Percentiles rank a stretch among this genome's conserved stretches.
Conservation (phyloP, 2,797 vertebrate species). For the Triplophysa yarkandensis region DNA sequence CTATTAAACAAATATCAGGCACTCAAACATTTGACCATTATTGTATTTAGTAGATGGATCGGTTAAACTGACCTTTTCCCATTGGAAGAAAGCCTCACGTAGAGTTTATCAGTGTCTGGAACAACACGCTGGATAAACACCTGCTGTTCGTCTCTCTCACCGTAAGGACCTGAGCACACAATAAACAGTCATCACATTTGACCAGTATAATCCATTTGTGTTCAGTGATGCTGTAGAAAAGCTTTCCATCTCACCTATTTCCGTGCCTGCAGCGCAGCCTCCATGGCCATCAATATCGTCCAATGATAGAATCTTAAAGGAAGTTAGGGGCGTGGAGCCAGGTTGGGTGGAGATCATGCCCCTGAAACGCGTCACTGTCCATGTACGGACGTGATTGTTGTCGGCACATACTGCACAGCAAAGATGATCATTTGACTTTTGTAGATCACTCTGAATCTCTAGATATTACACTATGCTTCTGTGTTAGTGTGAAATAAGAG, state of each 20-base stretch:
- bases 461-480: neutral
- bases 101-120: slow-evolving; percentile 86
- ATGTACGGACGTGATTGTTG: slow-evolving; percentile 90
- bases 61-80: slow-evolving; percentile 80
- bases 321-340: slow-evolving; percentile 87
- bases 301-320: slow-evolving; percentile 89
- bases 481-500: neutral
- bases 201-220: neutral
- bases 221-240: too few relatives aligned
- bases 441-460: neutral
- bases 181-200: neutral
- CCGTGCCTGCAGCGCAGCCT: slow-evolving; percentile 85
- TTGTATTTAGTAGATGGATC: neutral
- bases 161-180: slow-evolving; percentile 82
- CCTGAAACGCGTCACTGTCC: slow-evolving; percentile 90
- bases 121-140: slow-evolving; percentile 93
- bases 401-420: slow-evolving; percentile 82
- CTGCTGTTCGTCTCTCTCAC: slow-evolving; percentile 89
- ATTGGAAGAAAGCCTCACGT: slow-evolving; percentile 89
- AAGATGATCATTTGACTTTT: neutral
- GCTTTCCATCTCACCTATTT: slow-evolving; percentile 80
- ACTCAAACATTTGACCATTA: too few relatives aligned
- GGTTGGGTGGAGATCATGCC: slow-evolving; percentile 95
- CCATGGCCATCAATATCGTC: slow-evolving; percentile 84
- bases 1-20: too few relatives aligned